A percentile compares a stretch with the other conserved stretches of the same genome.
Evolutionary conservation across 1,140 invertebrate genomes (phyloP).

Genomic region (Drosophila pruinosa): DNA sequence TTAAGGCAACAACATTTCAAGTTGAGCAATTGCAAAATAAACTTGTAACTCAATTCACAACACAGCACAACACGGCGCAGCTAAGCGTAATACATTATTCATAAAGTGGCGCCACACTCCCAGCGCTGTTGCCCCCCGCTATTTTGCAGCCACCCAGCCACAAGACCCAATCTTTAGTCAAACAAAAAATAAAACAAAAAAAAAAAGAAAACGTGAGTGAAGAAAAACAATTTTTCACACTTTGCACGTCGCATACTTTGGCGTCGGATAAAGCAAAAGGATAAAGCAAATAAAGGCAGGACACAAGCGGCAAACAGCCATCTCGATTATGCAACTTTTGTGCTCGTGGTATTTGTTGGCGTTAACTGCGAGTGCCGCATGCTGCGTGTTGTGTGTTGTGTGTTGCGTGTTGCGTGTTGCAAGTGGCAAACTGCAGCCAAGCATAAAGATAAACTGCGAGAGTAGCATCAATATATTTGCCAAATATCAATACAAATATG

Average conservation of each 20-base stretch:
- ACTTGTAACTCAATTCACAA: conserved; percentile 47
- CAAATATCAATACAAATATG: conserved; percentile 37
- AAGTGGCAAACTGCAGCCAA: conserved; percentile 23
- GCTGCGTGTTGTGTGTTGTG: no score
- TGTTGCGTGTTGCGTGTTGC: conserved; percentile 7
- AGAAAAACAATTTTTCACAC: conserved; percentile 62
- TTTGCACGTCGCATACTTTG: conserved; percentile 46
- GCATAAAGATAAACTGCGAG: conserved; percentile 42
- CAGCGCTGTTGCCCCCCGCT: not conserved
- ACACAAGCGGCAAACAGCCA: conserved; percentile 35
- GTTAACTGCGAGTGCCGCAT: not conserved
- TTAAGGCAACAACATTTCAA: conserved; percentile 3
- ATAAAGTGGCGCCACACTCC: conserved; percentile 38
- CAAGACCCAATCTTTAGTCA: conserved; percentile 29
- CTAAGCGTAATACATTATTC: conserved; percentile 63
- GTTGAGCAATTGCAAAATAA: conserved; percentile 58
- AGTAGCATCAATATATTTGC: conserved; percentile 9
- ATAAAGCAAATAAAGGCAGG: conserved; percentile 44
- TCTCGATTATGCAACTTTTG: conserved; percentile 42
- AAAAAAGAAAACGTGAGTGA: conserved; percentile 6
- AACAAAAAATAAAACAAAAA: conserved; percentile 11
- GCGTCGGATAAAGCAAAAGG: conserved; percentile 8
- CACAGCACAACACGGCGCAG: conserved; percentile 38
- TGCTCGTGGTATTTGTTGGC: conserved; percentile 5
- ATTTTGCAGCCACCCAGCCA: not conserved